Evolutionary conservation across 1,140 invertebrate species (phyloP).

Genomic region (Popillia japonica): DNA sequence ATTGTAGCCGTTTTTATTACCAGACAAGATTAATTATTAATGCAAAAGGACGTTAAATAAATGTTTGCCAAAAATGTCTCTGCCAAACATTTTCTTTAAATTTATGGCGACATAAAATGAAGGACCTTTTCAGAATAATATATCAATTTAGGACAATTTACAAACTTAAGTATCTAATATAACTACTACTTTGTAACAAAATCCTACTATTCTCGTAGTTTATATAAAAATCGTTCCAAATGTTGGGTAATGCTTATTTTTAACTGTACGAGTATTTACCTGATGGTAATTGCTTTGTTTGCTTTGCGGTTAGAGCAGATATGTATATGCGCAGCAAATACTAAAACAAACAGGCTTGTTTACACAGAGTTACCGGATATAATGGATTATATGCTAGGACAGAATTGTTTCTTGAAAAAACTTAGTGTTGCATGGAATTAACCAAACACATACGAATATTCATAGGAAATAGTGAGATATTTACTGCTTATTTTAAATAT

Average conservation of each 20-base stretch:
- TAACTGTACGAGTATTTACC: not conserved
- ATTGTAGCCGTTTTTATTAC: too few relatives aligned
- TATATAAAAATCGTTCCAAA: not conserved
- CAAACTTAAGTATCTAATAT: too few relatives aligned
- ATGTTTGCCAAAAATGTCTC: too few relatives aligned
- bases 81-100: too few relatives aligned
- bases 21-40: too few relatives aligned
- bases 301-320: not conserved
- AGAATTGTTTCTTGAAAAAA: not conserved
- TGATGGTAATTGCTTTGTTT: conserved; percentile 14
- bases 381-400: not conserved
- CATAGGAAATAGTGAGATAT: too few relatives aligned
- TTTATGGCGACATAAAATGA: too few relatives aligned
- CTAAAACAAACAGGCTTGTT: not conserved
- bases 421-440: not conserved
- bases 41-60: too few relatives aligned
- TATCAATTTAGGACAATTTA: too few relatives aligned
- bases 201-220: not conserved
- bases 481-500: too few relatives aligned
- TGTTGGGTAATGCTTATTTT: conserved; percentile 1
- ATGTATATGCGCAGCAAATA: not conserved
- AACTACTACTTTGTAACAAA: too few relatives aligned
- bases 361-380: not conserved
- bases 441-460: not conserved
- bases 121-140: too few relatives aligned